A percentile compares a stretch with the other conserved stretches of the same genome.
These are phyloP conservation scores for Biston stratarius DNA, from an alignment of 2,888 invertebrate species.

Conservation along the genomic window DNA sequence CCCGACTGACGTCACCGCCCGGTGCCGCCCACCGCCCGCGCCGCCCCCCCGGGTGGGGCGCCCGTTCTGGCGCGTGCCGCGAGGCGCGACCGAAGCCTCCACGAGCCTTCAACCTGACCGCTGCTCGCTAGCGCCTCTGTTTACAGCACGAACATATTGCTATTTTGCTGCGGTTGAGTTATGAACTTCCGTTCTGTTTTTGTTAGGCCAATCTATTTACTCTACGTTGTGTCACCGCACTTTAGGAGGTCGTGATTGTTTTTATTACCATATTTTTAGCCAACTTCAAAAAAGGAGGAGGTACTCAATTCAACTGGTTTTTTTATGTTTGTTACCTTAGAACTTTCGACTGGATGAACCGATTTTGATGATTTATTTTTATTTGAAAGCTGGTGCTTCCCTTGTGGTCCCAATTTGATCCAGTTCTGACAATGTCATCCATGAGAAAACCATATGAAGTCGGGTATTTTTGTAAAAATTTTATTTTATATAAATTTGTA, in stretches of 20 bases:
- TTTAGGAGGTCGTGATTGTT: neutral
- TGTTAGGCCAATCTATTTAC: constrained; percentile 36
- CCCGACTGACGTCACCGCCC: constrained; percentile 81
- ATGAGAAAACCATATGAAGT: no score
- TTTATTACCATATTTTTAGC: no score
- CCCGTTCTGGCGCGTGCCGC: constrained; percentile 53
- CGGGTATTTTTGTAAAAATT: no score
- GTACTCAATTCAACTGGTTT: no score
- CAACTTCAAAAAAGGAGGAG: no score
- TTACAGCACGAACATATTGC: constrained; percentile 37
- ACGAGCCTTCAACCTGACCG: constrained; percentile 50
- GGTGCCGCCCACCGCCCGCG: constrained; percentile 82
- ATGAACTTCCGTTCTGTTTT: constrained; percentile 31
- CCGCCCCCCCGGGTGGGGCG: constrained; percentile 61
- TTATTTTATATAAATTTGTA: no score
- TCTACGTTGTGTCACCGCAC: constrained; percentile 23
- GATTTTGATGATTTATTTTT: no score
- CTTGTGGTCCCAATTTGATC: no score
- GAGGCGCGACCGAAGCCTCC: constrained; percentile 59
- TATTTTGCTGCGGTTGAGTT: constrained; percentile 37
- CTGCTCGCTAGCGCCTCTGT: constrained; percentile 39
- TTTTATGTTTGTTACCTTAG: no score
- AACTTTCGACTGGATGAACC: no score
- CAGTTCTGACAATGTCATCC: no score
- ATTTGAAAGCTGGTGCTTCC: no score